Evolutionary conservation across 2,888 invertebrate species (phyloP).

Genomic region (Lasioglossum villosulum): DNA sequence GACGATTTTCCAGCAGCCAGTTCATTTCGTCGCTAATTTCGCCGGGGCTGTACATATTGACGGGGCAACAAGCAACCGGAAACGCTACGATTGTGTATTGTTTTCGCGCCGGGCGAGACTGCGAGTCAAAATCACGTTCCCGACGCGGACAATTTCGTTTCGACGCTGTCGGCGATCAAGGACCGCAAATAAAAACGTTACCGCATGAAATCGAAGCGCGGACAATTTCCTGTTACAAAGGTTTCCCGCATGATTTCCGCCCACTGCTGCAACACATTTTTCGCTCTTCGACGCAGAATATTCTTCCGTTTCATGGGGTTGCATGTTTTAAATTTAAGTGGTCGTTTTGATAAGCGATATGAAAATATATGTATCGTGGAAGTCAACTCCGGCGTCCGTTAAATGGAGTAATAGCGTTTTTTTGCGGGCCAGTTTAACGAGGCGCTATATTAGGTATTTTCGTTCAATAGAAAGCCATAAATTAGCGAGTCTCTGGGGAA

Average conservation of each 20-base stretch:
- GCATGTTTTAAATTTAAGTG: background rate
- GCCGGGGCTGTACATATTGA: constrained; percentile 2
- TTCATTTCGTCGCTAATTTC: background rate
- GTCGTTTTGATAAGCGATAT: background rate
- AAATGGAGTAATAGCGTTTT: background rate
- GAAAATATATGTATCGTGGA: background rate
- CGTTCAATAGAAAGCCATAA: constrained; percentile 8
- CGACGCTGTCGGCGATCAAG: background rate
- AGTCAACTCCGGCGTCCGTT: background rate
- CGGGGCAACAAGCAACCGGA: background rate
- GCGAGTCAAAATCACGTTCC: background rate
- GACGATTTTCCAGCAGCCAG: background rate
- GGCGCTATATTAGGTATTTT: background rate
- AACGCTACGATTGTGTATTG: constrained; percentile 14
- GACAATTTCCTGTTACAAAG: background rate
- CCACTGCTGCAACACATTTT: no score
- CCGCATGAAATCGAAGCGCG: background rate
- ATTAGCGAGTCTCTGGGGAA: background rate
- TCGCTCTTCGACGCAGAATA: background rate
- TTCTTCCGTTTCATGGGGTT: background rate
- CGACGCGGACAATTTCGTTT: background rate
- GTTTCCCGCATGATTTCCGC: no score
- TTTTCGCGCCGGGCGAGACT: background rate
- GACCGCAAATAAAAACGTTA: background rate
- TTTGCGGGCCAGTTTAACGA: background rate